Percentiles rank a stretch among this genome's conserved stretches.
These are phyloP conservation scores for Odocoileus virginianus DNA, from an alignment of 2,113 vertebrate genomes.

Conservation along the genomic window DNA sequence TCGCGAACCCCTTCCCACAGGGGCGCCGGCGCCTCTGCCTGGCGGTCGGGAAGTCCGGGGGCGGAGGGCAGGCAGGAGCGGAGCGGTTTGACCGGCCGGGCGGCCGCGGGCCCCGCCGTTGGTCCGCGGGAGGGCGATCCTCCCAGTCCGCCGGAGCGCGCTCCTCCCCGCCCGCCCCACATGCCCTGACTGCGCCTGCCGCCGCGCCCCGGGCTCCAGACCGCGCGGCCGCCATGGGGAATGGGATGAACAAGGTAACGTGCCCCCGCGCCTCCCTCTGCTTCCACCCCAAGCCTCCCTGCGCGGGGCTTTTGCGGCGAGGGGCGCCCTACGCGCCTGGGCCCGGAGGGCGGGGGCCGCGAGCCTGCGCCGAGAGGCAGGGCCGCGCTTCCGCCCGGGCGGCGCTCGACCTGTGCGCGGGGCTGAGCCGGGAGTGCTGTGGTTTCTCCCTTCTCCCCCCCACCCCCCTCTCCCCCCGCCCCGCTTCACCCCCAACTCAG, in stretches of 20 bases:
- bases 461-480: background rate
- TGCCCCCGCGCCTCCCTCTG: background rate
- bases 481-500: background rate
- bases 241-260: slow-evolving; percentile 85
- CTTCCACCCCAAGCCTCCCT: background rate
- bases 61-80: background rate
- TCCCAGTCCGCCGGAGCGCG: background rate
- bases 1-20: background rate
- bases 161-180: background rate
- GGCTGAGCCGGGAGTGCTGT: background rate
- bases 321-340: background rate
- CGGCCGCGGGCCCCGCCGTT: background rate
- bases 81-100: background rate
- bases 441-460: background rate
- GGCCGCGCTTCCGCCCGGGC: background rate
- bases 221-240: slow-evolving; percentile 80
- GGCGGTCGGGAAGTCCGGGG: fast-evolving
- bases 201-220: slow-evolving; percentile 37
- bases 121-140: background rate
- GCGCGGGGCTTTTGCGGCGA: background rate
- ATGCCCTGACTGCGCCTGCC: slow-evolving; percentile 27
- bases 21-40: background rate
- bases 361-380: background rate
- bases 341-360: too few relatives aligned
- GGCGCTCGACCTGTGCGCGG: background rate